Evolutionary conservation across 2,797 vertebrate species (phyloP).

Genomic region (Gephyroberyx darwinii): DNA sequence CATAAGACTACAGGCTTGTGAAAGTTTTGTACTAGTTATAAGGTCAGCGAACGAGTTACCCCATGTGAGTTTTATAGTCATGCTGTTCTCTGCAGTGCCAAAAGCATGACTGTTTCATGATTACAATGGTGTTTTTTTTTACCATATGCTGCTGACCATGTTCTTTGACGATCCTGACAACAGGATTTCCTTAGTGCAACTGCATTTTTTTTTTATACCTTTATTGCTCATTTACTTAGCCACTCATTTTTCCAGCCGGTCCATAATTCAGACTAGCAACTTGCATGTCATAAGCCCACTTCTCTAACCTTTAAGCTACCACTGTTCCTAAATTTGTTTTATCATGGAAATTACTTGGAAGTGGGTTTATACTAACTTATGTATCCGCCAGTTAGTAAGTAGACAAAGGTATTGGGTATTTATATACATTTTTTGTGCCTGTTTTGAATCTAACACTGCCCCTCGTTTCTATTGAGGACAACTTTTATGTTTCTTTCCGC

Average conservation of each 20-base stretch:
- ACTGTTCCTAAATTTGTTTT: not conserved
- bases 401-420: too few relatives aligned
- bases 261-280: not conserved
- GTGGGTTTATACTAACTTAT: too few relatives aligned
- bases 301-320: not conserved
- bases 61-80: not conserved
- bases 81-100: slow-evolving; percentile 1
- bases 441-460: too few relatives aligned
- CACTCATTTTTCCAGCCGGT: not conserved
- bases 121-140: not conserved
- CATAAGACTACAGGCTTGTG: not conserved
- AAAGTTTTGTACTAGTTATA: not conserved
- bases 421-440: too few relatives aligned
- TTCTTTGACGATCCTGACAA: too few relatives aligned
- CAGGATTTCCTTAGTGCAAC: too few relatives aligned
- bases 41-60: not conserved
- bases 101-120: slow-evolving; percentile 7
- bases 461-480: too few relatives aligned
- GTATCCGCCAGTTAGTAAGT: too few relatives aligned
- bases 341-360: too few relatives aligned
- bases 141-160: too few relatives aligned
- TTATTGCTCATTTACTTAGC: not conserved
- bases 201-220: too few relatives aligned
- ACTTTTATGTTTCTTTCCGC: too few relatives aligned
- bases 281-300: not conserved